A percentile compares a stretch with the other conserved stretches of the same genome.
These are phyloP conservation scores for Scatophagus argus DNA, from an alignment of 2,113 vertebrate species.

Conservation along the genomic window DNA sequence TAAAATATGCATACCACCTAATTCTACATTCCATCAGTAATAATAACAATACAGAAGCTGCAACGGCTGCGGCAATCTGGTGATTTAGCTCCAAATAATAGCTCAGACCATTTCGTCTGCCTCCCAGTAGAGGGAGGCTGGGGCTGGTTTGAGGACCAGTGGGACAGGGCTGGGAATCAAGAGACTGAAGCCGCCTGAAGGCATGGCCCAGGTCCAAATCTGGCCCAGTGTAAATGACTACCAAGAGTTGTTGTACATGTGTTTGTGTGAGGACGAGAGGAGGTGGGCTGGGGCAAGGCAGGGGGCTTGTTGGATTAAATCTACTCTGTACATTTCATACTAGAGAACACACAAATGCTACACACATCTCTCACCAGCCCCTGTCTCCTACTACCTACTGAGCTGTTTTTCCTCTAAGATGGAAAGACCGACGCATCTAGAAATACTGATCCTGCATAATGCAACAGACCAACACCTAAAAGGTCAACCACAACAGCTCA, in stretches of 20 bases:
- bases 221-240: conserved; percentile 60
- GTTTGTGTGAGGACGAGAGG: conserved; percentile 32
- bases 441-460: conserved; percentile 62
- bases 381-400: conserved; percentile 41
- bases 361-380: conserved; percentile 23
- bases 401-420: conserved; percentile 51
- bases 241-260: conserved; percentile 44
- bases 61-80: conserved; percentile 36
- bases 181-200: conserved; percentile 69
- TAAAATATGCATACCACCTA: conserved; percentile 50
- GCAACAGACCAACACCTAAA: conserved; percentile 57
- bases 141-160: conserved; percentile 52
- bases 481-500: conserved; percentile 73
- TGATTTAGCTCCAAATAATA: conserved; percentile 60
- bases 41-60: conserved; percentile 33
- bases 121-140: conserved; percentile 64
- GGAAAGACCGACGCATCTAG: conserved; percentile 43
- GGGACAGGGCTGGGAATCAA: conserved; percentile 50
- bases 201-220: conserved; percentile 80
- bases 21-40: conserved; percentile 66
- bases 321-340: conserved; percentile 10
- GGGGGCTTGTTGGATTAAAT: conserved; percentile 5
- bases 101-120: conserved; percentile 48
- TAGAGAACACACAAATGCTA: not conserved
- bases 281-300: conserved; percentile 1